phyloP scores from a whole-genome alignment of 2,113 vertebrate genomes.

The Rhadina sibilatrix region DNA sequence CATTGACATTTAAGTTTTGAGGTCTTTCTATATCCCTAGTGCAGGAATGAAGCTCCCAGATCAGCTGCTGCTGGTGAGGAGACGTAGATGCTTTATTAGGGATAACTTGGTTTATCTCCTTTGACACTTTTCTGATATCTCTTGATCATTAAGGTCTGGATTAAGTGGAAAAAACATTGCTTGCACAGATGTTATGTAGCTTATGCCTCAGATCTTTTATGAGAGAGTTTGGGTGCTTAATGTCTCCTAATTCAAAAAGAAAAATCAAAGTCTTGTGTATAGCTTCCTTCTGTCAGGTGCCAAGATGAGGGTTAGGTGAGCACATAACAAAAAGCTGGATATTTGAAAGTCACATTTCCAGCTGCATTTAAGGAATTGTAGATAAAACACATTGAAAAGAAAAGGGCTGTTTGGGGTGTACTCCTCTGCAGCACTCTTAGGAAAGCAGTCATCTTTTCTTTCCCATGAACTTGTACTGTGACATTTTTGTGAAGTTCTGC shows the following conservation, averaged over 20 bases:
- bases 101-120: slow-evolving; percentile 46
- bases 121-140: slow-evolving; percentile 34
- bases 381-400: background rate
- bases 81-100: background rate
- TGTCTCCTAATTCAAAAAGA: slow-evolving; percentile 47
- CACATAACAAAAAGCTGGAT: background rate
- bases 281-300: slow-evolving; percentile 39
- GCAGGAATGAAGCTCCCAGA: slow-evolving; percentile 20
- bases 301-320: background rate
- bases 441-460: background rate
- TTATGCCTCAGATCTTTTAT: slow-evolving; percentile 52
- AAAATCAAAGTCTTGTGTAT: slow-evolving; percentile 41
- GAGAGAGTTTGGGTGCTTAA: slow-evolving; percentile 26
- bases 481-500: background rate
- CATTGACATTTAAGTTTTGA: slow-evolving; percentile 22
- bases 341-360: slow-evolving; percentile 46
- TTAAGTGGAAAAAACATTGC: slow-evolving; percentile 38
- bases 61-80: slow-evolving; percentile 9
- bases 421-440: background rate
- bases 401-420: background rate
- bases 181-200: background rate
- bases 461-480: background rate
- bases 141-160: slow-evolving; percentile 38
- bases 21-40: slow-evolving; percentile 4
- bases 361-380: background rate